Conservation (phyloP, 2,888 invertebrate genomes). For the Troglohyphantes excavatus region DNA sequence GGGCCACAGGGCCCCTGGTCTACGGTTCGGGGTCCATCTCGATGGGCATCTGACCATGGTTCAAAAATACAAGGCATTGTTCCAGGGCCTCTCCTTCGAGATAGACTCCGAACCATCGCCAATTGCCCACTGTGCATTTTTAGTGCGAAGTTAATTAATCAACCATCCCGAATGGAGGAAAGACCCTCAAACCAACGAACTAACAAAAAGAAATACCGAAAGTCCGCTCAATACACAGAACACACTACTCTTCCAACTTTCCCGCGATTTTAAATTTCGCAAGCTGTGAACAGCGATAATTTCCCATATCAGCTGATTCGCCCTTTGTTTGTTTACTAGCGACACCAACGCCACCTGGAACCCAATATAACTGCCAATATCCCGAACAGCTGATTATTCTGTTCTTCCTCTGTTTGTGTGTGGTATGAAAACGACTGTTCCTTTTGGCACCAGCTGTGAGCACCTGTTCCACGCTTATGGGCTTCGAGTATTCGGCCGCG, state of each 20-base stretch:
- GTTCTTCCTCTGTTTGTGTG: neutral
- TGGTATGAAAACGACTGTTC: conserved; percentile 25
- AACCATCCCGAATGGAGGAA: too few species aligned
- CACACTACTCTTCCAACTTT: neutral
- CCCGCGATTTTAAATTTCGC: neutral
- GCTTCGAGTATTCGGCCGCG: neutral
- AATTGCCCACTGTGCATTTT: neutral
- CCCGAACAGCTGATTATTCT: neutral
- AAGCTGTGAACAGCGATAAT: neutral
- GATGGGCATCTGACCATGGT: too few species aligned
- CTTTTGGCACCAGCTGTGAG: neutral
- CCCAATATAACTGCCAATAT: neutral
- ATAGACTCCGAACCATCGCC: neutral
- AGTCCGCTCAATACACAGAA: neutral
- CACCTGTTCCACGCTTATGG: neutral
- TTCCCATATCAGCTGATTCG: conserved; percentile 11
- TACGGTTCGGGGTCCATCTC: too few species aligned
- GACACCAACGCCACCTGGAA: neutral
- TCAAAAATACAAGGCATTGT: too few species aligned
- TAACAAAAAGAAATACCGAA: neutral
- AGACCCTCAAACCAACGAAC: too few species aligned
- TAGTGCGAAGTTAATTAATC: neutral
- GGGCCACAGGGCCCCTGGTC: too few species aligned
- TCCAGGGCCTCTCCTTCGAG: neutral
- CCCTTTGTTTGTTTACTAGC: neutral